Percentiles rank a stretch among this genome's conserved stretches.
These are phyloP conservation scores for Cotesia typhae DNA, from an alignment of 1,140 invertebrate species.

Conservation along the genomic window DNA sequence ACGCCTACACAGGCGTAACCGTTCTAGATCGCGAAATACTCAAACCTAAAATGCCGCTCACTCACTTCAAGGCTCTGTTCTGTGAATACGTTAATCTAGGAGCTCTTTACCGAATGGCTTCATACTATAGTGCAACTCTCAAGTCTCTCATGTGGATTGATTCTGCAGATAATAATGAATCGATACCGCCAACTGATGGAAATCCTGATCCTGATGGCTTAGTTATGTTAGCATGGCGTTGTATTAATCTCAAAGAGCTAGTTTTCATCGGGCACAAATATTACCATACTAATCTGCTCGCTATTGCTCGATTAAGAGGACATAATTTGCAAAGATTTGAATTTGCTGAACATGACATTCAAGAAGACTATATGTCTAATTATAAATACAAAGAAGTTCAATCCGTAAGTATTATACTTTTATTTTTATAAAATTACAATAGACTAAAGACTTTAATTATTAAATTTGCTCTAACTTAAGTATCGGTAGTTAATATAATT, in stretches of 20 bases:
- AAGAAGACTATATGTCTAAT: constrained; percentile 46
- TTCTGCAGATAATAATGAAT: constrained; percentile 61
- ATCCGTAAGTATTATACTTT: constrained; percentile 46
- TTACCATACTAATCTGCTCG: constrained; percentile 72
- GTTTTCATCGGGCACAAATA: constrained; percentile 73
- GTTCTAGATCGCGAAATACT: constrained; percentile 72
- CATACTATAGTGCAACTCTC: constrained; percentile 71
- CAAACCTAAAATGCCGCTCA: constrained; percentile 76
- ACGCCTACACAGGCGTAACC: constrained; percentile 75
- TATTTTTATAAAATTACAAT: background rate
- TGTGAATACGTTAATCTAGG: constrained; percentile 73
- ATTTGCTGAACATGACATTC: constrained; percentile 70
- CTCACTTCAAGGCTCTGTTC: constrained; percentile 79
- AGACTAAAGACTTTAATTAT: background rate
- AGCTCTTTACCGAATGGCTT: constrained; percentile 68
- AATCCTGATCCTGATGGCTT: constrained; percentile 71
- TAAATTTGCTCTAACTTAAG: background rate
- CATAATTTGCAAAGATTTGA: constrained; percentile 70
- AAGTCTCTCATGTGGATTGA: constrained; percentile 78
- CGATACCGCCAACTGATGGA: constrained; percentile 47
- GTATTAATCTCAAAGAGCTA: constrained; percentile 73
- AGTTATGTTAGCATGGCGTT: constrained; percentile 80
- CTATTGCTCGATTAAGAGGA: constrained; percentile 74
- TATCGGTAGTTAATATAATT: too few species aligned
- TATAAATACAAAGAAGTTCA: constrained; percentile 48